Evolutionary conservation across 2,797 vertebrate genomes (phyloP).

Genomic region (Distichodus sexfasciatus): DNA sequence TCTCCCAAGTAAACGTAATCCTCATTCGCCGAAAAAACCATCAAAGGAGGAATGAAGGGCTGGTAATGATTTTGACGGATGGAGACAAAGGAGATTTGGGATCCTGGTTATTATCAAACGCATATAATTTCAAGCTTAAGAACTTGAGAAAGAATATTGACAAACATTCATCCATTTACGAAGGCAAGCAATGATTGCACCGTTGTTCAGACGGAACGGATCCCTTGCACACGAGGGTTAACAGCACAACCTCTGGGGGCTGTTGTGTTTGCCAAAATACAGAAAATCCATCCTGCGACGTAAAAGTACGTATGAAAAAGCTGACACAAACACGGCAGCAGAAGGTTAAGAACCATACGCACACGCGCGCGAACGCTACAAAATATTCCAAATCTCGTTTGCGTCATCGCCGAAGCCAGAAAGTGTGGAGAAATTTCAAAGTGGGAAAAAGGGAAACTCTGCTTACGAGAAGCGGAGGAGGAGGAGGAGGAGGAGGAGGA

Average conservation of each 20-base stretch:
- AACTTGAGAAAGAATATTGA: constrained; percentile 34
- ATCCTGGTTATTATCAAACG: constrained; percentile 49
- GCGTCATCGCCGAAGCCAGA: neutral
- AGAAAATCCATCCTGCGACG: no score
- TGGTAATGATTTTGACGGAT: constrained; percentile 67
- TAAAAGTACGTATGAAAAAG: no score
- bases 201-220: no score
- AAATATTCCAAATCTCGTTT: no score
- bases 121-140: constrained; percentile 42
- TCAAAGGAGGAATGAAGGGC: constrained; percentile 81
- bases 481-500: constrained; percentile 70
- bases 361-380: no score
- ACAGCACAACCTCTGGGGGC: no score
- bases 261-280: no score
- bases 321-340: no score
- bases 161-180: no score
- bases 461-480: constrained; percentile 96
- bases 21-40: constrained; percentile 69
- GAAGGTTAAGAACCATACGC: no score
- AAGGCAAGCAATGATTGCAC: no score
- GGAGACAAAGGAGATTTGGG: constrained; percentile 8
- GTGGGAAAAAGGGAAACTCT: constrained; percentile 59
- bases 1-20: constrained; percentile 76
- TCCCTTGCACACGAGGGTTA: no score
- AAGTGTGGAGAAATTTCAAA: neutral